A percentile compares a stretch with the other conserved stretches of the same genome.
These are phyloP conservation scores for Lacanobia wlatinum DNA, from an alignment of 2,888 invertebrate genomes.

Conservation along the genomic window DNA sequence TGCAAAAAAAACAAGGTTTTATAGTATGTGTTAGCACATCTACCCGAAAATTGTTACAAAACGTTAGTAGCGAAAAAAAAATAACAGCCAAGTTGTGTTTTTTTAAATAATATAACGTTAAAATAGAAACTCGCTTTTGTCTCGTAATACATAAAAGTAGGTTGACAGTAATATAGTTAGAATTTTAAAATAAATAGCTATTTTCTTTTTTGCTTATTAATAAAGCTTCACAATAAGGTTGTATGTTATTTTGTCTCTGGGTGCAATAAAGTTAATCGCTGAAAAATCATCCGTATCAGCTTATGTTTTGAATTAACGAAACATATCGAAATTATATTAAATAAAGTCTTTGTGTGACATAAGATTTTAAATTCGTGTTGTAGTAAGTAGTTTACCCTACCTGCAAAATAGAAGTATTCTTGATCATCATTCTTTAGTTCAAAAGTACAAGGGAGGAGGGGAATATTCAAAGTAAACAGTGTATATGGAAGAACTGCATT, in stretches of 20 bases:
- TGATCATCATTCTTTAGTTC: not conserved
- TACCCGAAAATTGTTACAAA: not conserved
- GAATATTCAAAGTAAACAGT: not conserved
- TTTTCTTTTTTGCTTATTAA: constrained; percentile 77
- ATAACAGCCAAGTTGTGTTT: constrained; percentile 58
- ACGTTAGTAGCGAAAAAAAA: constrained; percentile 25
- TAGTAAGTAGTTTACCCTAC: constrained; percentile 50
- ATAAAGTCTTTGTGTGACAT: constrained; percentile 51
- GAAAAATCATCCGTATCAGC: constrained; percentile 14
- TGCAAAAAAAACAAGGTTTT: not conserved
- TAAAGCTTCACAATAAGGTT: constrained; percentile 81
- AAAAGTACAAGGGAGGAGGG: not conserved
- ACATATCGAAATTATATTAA: constrained; percentile 48
- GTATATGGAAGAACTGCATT: constrained; percentile 36
- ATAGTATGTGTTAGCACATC: constrained; percentile 23
- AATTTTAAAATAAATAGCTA: constrained; percentile 59
- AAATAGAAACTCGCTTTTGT: constrained; percentile 79
- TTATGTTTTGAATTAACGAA: constrained; percentile 21
- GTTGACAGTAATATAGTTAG: constrained; percentile 70
- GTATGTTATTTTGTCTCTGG: constrained; percentile 79
- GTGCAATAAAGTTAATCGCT: constrained; percentile 5
- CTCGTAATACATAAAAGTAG: constrained; percentile 65
- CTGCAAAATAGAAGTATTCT: not conserved
- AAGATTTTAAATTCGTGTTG: constrained; percentile 51
- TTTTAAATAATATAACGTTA: constrained; percentile 44